A percentile compares a stretch with the other conserved stretches of the same genome.
phyloP scores from a whole-genome alignment of 2,888 invertebrate genomes.

The Allygus modestus region DNA sequence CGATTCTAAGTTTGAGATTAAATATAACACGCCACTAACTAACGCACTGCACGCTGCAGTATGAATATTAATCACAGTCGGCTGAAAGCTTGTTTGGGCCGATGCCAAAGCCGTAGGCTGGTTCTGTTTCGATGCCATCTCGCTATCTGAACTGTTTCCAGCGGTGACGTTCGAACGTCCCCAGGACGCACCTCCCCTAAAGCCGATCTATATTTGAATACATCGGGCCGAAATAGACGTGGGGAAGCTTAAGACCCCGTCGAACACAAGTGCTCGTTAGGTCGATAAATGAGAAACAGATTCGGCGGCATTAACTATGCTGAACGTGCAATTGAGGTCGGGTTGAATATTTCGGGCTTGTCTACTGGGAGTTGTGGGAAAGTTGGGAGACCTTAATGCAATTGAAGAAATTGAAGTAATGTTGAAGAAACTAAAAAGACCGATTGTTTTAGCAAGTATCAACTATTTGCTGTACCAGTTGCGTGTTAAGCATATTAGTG shows the following conservation, averaged over 20 bases:
- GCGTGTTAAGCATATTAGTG: too few species aligned
- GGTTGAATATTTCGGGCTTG: too few species aligned
- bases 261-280: not conserved
- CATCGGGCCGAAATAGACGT: conserved; percentile 3
- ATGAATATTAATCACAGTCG: not conserved
- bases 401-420: too few species aligned
- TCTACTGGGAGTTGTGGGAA: too few species aligned
- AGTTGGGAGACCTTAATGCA: too few species aligned
- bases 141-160: not conserved
- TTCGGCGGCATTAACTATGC: not conserved
- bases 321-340: too few species aligned
- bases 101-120: not conserved
- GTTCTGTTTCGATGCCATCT: too few species aligned
- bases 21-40: not conserved
- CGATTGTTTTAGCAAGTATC: too few species aligned
- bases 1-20: too few species aligned
- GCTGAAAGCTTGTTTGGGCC: conserved; percentile 1
- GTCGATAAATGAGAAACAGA: not conserved
- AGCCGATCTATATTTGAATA: conserved; percentile 8
- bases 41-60: not conserved
- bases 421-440: too few species aligned
- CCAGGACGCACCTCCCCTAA: not conserved
- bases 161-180: not conserved
- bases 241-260: not conserved
- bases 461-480: too few species aligned